These are phyloP conservation scores for Entelurus aequoreus DNA, from an alignment of 2,113 vertebrate species.

Conservation along the genomic window DNA sequence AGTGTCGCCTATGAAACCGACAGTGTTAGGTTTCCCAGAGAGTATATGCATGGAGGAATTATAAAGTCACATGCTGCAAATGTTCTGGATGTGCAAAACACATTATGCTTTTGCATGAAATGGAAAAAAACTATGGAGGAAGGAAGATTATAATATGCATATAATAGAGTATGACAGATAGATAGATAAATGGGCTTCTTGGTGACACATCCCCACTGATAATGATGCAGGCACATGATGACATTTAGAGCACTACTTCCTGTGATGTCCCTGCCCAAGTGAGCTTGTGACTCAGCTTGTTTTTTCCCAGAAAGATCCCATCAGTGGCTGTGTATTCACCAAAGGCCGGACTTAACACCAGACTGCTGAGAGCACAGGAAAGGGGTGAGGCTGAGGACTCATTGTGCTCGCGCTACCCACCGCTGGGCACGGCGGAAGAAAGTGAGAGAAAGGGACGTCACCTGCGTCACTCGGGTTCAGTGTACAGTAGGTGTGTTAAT, in stretches of 20 bases:
- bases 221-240: constrained; percentile 4
- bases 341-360: too few relatives aligned
- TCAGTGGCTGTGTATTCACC: too few relatives aligned
- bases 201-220: too few relatives aligned
- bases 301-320: constrained; percentile 1
- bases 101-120: constrained; percentile 42
- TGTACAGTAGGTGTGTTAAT: too few relatives aligned
- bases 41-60: constrained; percentile 17
- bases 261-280: not conserved
- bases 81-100: constrained; percentile 22
- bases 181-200: too few relatives aligned
- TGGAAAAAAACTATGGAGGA: too few relatives aligned
- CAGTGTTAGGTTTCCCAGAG: constrained; percentile 4
- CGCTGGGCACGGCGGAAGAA: constrained; percentile 1
- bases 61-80: constrained; percentile 28
- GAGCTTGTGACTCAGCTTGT: not conserved
- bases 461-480: too few relatives aligned
- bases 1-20: constrained; percentile 8
- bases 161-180: too few relatives aligned
- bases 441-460: not conserved
- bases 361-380: constrained; percentile 1
- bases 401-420: not conserved
- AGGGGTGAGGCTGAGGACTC: constrained; percentile 1
- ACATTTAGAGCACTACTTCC: constrained; percentile 1
- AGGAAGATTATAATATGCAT: not conserved